These are phyloP conservation scores for Agrochola litura DNA, from an alignment of 2,888 invertebrate genomes.

Conservation along the genomic window DNA sequence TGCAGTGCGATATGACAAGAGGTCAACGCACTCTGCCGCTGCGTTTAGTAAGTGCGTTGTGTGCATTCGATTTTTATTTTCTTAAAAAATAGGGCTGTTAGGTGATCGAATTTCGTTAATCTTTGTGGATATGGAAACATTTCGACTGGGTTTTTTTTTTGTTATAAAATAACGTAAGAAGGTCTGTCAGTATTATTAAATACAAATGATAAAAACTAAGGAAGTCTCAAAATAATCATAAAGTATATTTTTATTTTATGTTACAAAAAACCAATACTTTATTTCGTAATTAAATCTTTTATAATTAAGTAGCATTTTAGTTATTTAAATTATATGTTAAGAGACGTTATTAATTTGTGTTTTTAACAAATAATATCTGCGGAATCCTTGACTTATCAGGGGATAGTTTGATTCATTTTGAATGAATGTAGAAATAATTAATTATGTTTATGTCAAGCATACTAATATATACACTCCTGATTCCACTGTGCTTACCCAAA, in stretches of 20 bases:
- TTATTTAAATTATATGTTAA: background rate
- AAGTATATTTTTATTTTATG: background rate
- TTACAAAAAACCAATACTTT: constrained; percentile 17
- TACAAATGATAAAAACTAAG: constrained; percentile 34
- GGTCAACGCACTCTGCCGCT: constrained; percentile 77
- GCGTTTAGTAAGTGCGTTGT: constrained; percentile 71
- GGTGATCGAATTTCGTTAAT: constrained; percentile 53
- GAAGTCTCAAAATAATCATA: background rate
- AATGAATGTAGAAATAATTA: background rate
- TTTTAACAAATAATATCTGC: constrained; percentile 3
- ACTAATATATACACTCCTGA: background rate
- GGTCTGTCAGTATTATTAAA: background rate
- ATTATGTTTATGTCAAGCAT: background rate
- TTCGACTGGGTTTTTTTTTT: background rate
- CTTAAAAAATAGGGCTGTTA: constrained; percentile 70
- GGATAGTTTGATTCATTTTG: background rate
- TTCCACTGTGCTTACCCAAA: background rate
- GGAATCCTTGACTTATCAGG: background rate
- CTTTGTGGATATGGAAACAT: background rate
- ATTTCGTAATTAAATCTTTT: constrained; percentile 9
- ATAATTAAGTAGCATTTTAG: background rate
- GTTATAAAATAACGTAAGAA: too few species aligned
- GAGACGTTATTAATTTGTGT: background rate
- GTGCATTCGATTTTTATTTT: constrained; percentile 73
- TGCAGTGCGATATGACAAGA: constrained; percentile 84